Evolutionary conservation across 37 sponge, comb jelly and placozoan genomes (phyloP).

Genomic region (Geodia barretti): DNA sequence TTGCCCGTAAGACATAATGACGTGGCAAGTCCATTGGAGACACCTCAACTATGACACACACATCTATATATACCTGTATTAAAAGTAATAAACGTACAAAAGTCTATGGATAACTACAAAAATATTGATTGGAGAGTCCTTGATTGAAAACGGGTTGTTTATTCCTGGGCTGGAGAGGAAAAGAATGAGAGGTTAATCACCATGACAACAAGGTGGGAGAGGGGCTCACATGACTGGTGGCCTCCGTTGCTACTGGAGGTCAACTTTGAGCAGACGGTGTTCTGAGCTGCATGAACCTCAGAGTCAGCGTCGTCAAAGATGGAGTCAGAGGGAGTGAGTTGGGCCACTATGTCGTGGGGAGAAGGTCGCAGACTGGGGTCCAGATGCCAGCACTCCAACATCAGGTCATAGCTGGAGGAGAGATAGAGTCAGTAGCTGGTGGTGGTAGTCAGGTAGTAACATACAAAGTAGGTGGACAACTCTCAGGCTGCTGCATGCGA

Average conservation of each 20-base stretch:
- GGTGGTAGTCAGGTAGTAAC: neutral
- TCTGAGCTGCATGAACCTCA: neutral
- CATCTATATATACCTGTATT: no score
- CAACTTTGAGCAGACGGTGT: neutral
- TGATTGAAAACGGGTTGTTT: no score
- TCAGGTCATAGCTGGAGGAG: slow-evolving; percentile 30
- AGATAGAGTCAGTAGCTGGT: neutral
- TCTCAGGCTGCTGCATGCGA: slow-evolving; percentile 46
- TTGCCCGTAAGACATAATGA: no score
- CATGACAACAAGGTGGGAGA: neutral
- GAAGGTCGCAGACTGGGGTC: slow-evolving; percentile 45
- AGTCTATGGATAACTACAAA: no score
- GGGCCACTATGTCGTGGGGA: slow-evolving; percentile 9
- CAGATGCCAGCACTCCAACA: slow-evolving; percentile 53
- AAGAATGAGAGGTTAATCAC: neutral
- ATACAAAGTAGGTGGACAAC: slow-evolving; percentile 61
- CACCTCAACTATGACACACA: no score
- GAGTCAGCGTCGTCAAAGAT: neutral
- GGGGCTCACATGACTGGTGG: neutral
- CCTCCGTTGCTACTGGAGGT: neutral
- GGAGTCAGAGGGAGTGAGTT: neutral
- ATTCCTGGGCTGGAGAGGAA: no score
- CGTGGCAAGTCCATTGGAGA: no score
- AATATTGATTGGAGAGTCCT: no score
- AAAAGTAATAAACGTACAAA: no score